These are phyloP conservation scores for Aricia artaxerxes DNA, from an alignment of 2,888 invertebrate genomes.

Conservation along the genomic window DNA sequence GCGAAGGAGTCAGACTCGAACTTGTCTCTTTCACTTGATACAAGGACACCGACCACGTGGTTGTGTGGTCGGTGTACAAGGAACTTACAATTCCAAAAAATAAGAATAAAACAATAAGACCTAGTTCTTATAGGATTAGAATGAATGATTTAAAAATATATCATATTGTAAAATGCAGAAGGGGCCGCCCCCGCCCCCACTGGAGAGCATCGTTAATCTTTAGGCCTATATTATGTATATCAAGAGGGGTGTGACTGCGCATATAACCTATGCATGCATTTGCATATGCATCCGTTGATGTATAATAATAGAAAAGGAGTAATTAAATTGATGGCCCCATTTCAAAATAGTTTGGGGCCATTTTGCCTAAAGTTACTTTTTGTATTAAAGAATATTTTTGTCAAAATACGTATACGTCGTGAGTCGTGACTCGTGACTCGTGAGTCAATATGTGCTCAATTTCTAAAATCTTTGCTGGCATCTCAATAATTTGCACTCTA, in stretches of 20 bases:
- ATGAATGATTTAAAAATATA: neutral
- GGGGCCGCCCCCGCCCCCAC: constrained; percentile 3
- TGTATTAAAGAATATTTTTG: neutral
- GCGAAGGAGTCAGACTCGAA: no score
- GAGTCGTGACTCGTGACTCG: no score
- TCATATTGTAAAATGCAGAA: neutral
- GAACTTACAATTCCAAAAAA: no score
- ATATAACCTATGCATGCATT: neutral
- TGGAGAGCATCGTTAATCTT: constrained; percentile 1
- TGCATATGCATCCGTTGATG: neutral
- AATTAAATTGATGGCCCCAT: no score
- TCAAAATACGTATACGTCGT: neutral
- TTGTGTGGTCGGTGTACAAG: no score
- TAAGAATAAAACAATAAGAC: neutral
- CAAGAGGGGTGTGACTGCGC: neutral
- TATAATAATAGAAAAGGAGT: neutral
- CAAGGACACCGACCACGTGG: no score
- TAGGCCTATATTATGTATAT: constrained; percentile 1
- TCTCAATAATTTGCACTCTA: no score
- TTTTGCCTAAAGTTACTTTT: neutral
- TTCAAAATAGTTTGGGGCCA: no score
- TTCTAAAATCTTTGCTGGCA: no score
- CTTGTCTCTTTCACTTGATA: no score
- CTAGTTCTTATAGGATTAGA: neutral
- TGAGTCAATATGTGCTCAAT: no score